Conservation (phyloP, 2,113 vertebrate genomes). For the Tylochromis polylepis region DNA sequence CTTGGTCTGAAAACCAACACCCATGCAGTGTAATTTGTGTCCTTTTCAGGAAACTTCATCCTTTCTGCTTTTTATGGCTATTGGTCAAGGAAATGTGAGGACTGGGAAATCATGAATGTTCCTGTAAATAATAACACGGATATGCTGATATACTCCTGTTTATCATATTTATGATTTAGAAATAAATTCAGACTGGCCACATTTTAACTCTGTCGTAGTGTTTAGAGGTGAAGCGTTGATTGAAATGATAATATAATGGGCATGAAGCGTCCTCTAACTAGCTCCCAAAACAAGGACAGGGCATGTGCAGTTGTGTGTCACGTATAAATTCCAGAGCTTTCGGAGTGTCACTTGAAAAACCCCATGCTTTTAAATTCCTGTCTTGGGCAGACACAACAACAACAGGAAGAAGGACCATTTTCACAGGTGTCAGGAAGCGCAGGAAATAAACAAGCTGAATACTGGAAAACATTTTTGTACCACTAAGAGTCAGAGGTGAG, state of each 20-base stretch:
- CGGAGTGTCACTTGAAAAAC: conserved; percentile 66
- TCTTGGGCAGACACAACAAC: conserved; percentile 90
- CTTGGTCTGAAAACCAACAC: background rate
- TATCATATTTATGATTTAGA: background rate
- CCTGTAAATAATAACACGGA: background rate
- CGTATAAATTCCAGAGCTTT: conserved; percentile 68
- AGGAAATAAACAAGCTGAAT: conserved; percentile 80
- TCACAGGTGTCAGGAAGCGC: conserved; percentile 95
- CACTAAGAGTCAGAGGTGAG: conserved; percentile 66
- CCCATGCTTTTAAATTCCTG: conserved; percentile 79
- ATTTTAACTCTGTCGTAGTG: background rate
- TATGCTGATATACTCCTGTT: background rate
- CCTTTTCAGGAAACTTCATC: background rate
- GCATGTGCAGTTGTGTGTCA: conserved; percentile 36
- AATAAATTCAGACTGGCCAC: background rate
- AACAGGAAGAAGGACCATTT: conserved; percentile 92
- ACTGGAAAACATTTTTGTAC: conserved; percentile 71
- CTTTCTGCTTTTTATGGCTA: background rate
- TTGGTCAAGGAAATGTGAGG: background rate
- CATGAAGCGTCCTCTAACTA: conserved; percentile 33
- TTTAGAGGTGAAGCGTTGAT: background rate
- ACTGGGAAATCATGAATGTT: background rate
- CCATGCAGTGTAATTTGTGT: background rate
- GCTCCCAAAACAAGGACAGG: background rate
- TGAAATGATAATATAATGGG: conserved; percentile 10